Conservation (phyloP, 2,888 invertebrate species). For the Erebia aethiops region DNA sequence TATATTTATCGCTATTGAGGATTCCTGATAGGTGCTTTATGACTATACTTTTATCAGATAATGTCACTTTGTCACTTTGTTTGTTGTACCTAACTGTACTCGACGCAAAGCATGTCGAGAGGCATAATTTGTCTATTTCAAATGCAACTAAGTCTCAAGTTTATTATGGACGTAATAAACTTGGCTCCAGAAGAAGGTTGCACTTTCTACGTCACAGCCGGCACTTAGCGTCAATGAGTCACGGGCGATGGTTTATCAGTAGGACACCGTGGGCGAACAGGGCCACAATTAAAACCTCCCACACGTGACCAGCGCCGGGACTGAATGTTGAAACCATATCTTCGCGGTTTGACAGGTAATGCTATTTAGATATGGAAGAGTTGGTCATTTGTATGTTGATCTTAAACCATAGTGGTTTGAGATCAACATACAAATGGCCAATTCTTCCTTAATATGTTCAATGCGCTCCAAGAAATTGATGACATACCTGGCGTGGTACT, state of each 20-base stretch:
- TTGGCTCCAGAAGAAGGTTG: conserved; percentile 31
- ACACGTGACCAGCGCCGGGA: conserved; percentile 34
- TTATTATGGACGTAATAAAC: conserved; percentile 26
- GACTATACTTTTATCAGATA: neutral
- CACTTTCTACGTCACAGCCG: conserved; percentile 42
- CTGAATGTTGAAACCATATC: conserved; percentile 36
- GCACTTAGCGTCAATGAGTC: conserved; percentile 42
- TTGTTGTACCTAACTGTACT: no score
- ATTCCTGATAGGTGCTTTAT: neutral
- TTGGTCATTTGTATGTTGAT: conserved; percentile 1
- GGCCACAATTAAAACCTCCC: conserved; percentile 45
- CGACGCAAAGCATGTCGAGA: no score
- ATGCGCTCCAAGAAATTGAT: no score
- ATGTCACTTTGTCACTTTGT: no score
- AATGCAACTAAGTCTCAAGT: neutral
- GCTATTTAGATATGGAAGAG: conserved; percentile 12
- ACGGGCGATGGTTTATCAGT: conserved; percentile 42
- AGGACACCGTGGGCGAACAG: conserved; percentile 46
- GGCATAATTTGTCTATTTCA: neutral
- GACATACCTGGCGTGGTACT: no score
- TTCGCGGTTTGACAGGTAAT: conserved; percentile 36
- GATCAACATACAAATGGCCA: conserved; percentile 1
- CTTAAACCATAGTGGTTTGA: no score
- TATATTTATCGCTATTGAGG: neutral
- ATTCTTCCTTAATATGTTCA: neutral